Percentiles rank a stretch among this genome's conserved stretches.
phyloP scores from a whole-genome alignment of 2,888 invertebrate genomes.

The Microctonus brassicae region DNA sequence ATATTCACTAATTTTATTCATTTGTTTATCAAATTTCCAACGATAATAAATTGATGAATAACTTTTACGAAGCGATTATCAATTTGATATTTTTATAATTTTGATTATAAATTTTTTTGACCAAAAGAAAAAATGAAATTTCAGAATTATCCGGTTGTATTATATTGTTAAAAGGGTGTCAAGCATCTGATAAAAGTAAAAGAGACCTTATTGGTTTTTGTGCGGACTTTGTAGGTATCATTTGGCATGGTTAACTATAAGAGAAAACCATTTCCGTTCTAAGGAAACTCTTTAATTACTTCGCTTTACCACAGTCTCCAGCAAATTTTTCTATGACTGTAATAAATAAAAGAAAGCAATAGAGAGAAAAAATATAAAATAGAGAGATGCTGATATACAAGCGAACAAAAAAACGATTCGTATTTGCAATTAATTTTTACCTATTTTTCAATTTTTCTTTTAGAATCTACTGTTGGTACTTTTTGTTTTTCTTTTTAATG shows the following conservation, averaged over 20 bases:
- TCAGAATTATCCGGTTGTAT: too few species aligned
- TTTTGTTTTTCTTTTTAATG: neutral
- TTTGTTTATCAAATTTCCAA: too few species aligned
- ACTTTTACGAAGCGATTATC: too few species aligned
- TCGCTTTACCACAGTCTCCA: conserved; percentile 40
- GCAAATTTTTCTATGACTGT: conserved; percentile 31
- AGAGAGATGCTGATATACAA: neutral
- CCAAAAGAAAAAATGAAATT: too few species aligned
- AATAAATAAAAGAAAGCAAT: neutral
- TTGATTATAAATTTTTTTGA: too few species aligned
- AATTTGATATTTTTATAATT: neutral
- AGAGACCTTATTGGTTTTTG: neutral
- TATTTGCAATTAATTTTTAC: conserved; percentile 25
- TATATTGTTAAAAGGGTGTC: neutral
- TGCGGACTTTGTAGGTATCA: conserved; percentile 32
- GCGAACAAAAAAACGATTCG: conserved; percentile 17
- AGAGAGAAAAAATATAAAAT: neutral
- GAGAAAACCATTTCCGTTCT: conserved; percentile 31
- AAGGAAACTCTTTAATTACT: conserved; percentile 45
- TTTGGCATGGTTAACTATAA: conserved; percentile 34
- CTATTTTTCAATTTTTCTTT: neutral
- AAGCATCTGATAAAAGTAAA: neutral
- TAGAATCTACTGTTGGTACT: neutral
- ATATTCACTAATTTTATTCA: too few species aligned
- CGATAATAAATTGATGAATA: too few species aligned